A percentile compares a stretch with the other conserved stretches of the same genome.
These are phyloP conservation scores for Brachionus rubens DNA, from an alignment of 1,140 invertebrate species.

Conservation along the genomic window DNA sequence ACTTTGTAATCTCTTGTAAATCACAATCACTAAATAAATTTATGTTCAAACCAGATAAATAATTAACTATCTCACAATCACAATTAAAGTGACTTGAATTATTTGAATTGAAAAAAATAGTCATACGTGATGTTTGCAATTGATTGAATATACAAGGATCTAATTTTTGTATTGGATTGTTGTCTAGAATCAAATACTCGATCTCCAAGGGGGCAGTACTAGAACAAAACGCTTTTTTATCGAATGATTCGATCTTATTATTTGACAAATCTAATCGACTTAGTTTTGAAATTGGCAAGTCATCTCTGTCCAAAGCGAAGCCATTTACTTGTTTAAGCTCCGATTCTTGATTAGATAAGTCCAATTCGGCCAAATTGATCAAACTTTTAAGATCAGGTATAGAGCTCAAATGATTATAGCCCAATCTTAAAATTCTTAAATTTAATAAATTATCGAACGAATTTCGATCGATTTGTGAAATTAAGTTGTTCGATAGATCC, in stretches of 20 bases:
- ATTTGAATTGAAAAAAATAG: conserved; percentile 31
- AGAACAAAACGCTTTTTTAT: conserved; percentile 23
- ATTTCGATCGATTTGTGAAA: neutral
- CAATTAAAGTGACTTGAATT: conserved; percentile 1
- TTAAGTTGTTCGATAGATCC: conserved; percentile 2
- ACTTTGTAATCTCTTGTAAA: neutral
- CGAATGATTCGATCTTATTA: conserved; percentile 10
- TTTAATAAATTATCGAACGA: conserved; percentile 6
- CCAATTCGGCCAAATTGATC: conserved; percentile 1
- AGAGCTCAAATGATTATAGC: conserved; percentile 9
- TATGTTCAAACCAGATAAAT: conserved; percentile 26
- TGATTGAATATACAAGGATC: conserved; percentile 31
- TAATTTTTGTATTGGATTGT: neutral
- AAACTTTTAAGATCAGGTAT: conserved; percentile 11
- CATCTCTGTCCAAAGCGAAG: conserved; percentile 1
- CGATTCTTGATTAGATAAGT: conserved; percentile 1
- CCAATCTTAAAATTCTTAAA: conserved; percentile 18
- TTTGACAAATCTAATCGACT: conserved; percentile 15
- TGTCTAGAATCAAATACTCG: conserved; percentile 25
- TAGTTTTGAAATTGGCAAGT: neutral
- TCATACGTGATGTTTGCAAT: neutral
- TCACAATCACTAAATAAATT: conserved; percentile 44
- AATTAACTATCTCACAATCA: conserved; percentile 34
- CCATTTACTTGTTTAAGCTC: neutral
- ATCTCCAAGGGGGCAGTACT: neutral